A percentile compares a stretch with the other conserved stretches of the same genome.
phyloP scores from a whole-genome alignment of 1,140 invertebrate species.

The Dryas iulia region DNA sequence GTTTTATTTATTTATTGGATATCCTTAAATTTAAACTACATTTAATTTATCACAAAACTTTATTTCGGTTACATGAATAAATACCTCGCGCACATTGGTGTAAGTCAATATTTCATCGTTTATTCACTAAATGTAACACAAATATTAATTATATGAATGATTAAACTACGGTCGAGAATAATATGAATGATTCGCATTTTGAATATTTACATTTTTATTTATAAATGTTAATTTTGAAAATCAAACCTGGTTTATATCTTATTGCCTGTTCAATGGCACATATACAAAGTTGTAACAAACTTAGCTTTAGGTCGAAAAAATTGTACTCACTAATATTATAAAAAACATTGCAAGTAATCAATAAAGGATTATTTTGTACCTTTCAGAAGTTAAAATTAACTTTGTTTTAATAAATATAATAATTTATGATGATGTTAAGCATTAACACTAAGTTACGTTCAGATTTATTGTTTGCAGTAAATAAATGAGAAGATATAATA shows the following conservation, averaged over 20 bases:
- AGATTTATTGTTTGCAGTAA: neutral
- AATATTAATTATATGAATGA: neutral
- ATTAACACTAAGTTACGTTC: neutral
- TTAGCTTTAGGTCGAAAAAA: conserved; percentile 16
- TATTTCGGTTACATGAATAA: conserved; percentile 11
- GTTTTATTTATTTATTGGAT: conserved; percentile 13
- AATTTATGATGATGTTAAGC: neutral
- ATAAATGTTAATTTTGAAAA: neutral
- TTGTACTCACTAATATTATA: conserved; percentile 35
- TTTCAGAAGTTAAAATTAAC: conserved; percentile 19
- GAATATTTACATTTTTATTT: neutral
- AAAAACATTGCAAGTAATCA: conserved; percentile 16
- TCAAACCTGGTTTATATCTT: neutral
- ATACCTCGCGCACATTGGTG: neutral
- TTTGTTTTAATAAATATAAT: neutral
- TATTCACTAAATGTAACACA: neutral
- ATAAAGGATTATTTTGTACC: conserved; percentile 39
- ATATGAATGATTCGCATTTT: neutral
- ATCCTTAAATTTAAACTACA: conserved; percentile 1
- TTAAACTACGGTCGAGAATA: neutral
- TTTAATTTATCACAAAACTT: conserved; percentile 21
- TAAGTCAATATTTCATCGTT: neutral
- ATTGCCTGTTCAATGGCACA: conserved; percentile 63
- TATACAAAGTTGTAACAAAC: conserved; percentile 24
- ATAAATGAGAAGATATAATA: conserved; percentile 14